phyloP scores from a whole-genome alignment of 2,797 vertebrate species.

The Schizopygopsis malacanthus region DNA sequence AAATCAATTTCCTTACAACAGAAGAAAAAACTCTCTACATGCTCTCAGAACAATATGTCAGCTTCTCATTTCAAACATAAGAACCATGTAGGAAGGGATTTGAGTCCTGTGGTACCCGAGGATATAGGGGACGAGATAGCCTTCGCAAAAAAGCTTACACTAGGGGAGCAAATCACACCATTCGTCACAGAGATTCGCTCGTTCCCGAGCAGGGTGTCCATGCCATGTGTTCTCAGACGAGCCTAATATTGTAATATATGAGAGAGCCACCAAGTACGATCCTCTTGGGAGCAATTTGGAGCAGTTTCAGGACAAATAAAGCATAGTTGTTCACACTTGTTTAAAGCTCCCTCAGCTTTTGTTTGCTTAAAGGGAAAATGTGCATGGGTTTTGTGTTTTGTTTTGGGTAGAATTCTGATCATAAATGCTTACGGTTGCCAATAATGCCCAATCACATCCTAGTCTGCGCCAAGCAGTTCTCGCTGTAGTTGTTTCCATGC shows the following conservation, averaged over 20 bases:
- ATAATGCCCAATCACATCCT: slow-evolving; percentile 8
- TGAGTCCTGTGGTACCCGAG: slow-evolving; percentile 46
- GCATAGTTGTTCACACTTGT: slow-evolving; percentile 11
- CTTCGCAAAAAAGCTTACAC: slow-evolving; percentile 58
- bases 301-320: background rate
- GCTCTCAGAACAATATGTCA: slow-evolving; percentile 36
- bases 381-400: background rate
- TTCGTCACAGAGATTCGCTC: slow-evolving; percentile 62
- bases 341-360: background rate
- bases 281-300: slow-evolving; percentile 27
- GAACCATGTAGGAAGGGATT: slow-evolving; percentile 63
- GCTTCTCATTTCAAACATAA: slow-evolving; percentile 54
- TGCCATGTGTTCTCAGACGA: slow-evolving; percentile 7
- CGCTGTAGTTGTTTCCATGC: slow-evolving; percentile 20
- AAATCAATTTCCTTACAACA: slow-evolving; percentile 53
- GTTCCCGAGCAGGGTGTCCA: slow-evolving; percentile 32
- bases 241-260: background rate
- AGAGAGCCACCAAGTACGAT: slow-evolving; percentile 27
- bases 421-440: slow-evolving; percentile 19
- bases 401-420: slow-evolving; percentile 24
- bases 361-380: slow-evolving; percentile 38
- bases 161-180: slow-evolving; percentile 56
- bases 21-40: slow-evolving; percentile 22
- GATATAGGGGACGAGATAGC: slow-evolving; percentile 52
- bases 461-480: slow-evolving; percentile 20